These are phyloP conservation scores for Acutogordius australiensis DNA, from an alignment of 2,888 invertebrate genomes.

Conservation along the genomic window DNA sequence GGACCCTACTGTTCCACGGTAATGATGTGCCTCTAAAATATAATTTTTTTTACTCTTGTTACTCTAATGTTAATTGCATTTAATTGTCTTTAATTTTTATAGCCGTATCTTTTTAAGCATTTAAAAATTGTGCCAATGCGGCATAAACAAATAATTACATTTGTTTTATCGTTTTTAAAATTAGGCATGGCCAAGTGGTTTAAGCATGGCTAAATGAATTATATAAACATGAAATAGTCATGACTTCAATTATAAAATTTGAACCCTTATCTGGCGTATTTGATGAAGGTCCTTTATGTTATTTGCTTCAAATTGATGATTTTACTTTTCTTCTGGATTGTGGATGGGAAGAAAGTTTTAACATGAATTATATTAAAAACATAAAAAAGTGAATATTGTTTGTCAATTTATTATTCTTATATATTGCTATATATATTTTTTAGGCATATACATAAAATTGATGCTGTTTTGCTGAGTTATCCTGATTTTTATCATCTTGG, in stretches of 20 bases:
- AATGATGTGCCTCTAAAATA: too few species aligned
- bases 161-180: too few species aligned
- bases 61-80: too few species aligned
- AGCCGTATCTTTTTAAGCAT: too few species aligned
- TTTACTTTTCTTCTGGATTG: conserved; percentile 78
- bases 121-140: too few species aligned
- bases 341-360: conserved; percentile 89
- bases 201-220: too few species aligned
- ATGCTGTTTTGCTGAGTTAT: conserved; percentile 74
- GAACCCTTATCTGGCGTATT: conserved; percentile 76
- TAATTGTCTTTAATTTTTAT: too few species aligned
- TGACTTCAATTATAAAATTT: conserved; percentile 95
- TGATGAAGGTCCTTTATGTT: conserved; percentile 84
- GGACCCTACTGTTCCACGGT: too few species aligned
- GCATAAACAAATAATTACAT: too few species aligned
- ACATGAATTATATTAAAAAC: conserved; percentile 58
- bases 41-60: too few species aligned
- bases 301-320: conserved; percentile 82
- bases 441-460: conserved; percentile 60
- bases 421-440: conserved; percentile 21
- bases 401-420: conserved; percentile 12
- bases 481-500: conserved; percentile 78
- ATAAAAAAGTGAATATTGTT: conserved; percentile 44
- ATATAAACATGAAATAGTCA: too few species aligned
- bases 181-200: too few species aligned